Evolutionary conservation across 2,113 vertebrate species (phyloP), one percentile per base, ranked within the genome.

Genomic region (Dolichallabes microphthalmus): DNA sequence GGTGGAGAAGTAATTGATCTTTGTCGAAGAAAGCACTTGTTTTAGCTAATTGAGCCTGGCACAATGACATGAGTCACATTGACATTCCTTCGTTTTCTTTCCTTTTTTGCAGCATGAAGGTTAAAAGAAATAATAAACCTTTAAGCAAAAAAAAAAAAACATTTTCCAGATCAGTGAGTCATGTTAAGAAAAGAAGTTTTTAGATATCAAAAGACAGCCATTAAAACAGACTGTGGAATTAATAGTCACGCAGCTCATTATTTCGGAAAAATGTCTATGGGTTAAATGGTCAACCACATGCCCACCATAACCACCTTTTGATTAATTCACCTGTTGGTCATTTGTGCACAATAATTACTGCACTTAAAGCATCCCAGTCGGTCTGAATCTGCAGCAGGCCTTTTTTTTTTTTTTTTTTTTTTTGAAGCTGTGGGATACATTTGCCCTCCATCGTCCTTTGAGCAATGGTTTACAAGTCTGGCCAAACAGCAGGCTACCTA

Each of bases 301-400:
- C 55, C 63, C 45, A 57, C 30, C 81, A 82, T 27, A 52, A 53
- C 71, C 66, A 27, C n/a, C 76, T 80, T 85, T 85, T 69, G 78
- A 87, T 82, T 77, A 88, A 88, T 77, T 73, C 39, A 80, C 55
- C 82, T 80, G 58, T 78, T 82, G 78, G 82, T 82, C 79, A 66
- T 52, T 66, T 60, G 53, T 75, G 86, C 81, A 77, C 82, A 63
- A 78, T 87, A 73, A 77, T 85, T 66, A 80, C 35, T 68, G 27
- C 22, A 64, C 88, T 78, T 88, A 73, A 82, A 80, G 50, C 12
- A 74, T 85, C 78, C 35, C n/a, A 60, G 81, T 83, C 78, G 63
- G 50, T 82, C 35, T 2, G 64, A 63, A 82, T 30, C n/a, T 68
- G 30, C 32, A 75, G 63, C 82, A 74, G 64, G 57, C 85, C 82